Evolutionary conservation across 1,140 invertebrate genomes (phyloP), one percentile per base, ranked within the genome.

Genomic region (Coptotermes formosanus): DNA sequence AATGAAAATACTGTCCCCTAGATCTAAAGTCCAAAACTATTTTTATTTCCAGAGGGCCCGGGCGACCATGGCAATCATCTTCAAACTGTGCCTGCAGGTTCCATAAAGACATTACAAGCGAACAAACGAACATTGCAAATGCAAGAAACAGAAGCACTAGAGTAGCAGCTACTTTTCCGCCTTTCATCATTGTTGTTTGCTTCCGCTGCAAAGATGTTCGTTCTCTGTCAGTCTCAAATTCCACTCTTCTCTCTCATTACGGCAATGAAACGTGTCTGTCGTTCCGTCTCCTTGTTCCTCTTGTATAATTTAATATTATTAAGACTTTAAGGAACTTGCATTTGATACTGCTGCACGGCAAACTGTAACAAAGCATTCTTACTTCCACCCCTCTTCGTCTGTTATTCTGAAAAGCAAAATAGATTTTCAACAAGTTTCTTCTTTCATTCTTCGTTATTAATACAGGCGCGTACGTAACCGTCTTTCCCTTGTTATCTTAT

Each of bases 261-360:
- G 25, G 64, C 64, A 75, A 30, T 14, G 64, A n/a, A n/a, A 75
- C 7, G 64, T 75, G 25, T 75, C 25, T 75, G 64, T 30, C n/a
- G 64, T 16, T 75, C 14, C 64, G 7, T 30, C 64, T 75, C 64
- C 64, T 23, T 59, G 55, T 30, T 75, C 7, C 30, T 75, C 64
- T 75, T 75, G 64, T 75, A 75, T 75, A 75, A 75, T 75, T 75
- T 75, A 75, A 75, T 75, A 75, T 30, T 75, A 75, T 75, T 75
- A 75, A 75, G 64, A 75, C 64, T 75, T 75, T 75, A 75, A 75
- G n/a, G 64, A 75, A 75, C 64, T 75, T 30, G 64, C 64, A 75
- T 75, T 19, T 75, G 25, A 75, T 75, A 75, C 16, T 30, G n/a
- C n/a, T 11, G 64, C 64, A 75, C 64, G n/a, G n/a, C 64, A 30